These are phyloP conservation scores for Eustalomyia histrio DNA, from an alignment of 2,888 invertebrate genomes.

Conservation along the genomic window DNA sequence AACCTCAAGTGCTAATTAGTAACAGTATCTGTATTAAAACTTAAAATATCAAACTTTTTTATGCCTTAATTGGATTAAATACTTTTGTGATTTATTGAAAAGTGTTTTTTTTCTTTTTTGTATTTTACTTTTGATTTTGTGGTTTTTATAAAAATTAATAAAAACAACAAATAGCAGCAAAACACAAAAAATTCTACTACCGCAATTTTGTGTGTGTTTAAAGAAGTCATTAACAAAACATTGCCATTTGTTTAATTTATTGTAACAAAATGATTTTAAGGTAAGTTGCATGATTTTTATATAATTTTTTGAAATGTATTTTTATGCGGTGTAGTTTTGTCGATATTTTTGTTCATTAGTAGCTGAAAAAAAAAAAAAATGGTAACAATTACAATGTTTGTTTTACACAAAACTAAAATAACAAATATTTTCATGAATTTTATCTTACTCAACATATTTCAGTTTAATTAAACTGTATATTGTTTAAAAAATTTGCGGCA, in stretches of 20 bases:
- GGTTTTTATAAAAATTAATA: neutral
- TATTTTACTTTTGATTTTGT: conserved; percentile 38
- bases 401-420: neutral
- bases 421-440: neutral
- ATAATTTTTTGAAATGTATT: conserved; percentile 61
- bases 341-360: conserved; percentile 34
- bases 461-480: neutral
- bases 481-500: no score
- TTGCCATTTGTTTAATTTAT: conserved; percentile 68
- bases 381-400: conserved; percentile 59
- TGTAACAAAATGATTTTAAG: conserved; percentile 76
- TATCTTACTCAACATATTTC: conserved; percentile 9
- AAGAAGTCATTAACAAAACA: conserved; percentile 71
- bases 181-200: conserved; percentile 25
- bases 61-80: conserved; percentile 71
- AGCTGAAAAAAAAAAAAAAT: conserved; percentile 42
- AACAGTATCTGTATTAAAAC: conserved; percentile 21
- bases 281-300: conserved; percentile 69
- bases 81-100: conserved; percentile 3
- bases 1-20: conserved; percentile 42
- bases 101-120: conserved; percentile 16
- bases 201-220: conserved; percentile 61
- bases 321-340: conserved; percentile 29
- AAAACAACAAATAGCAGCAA: conserved; percentile 4
- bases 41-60: conserved; percentile 30